Base-by-base conservation (phyloP, 2,888 invertebrate genomes). In the Oligia strigilis region DNA sequence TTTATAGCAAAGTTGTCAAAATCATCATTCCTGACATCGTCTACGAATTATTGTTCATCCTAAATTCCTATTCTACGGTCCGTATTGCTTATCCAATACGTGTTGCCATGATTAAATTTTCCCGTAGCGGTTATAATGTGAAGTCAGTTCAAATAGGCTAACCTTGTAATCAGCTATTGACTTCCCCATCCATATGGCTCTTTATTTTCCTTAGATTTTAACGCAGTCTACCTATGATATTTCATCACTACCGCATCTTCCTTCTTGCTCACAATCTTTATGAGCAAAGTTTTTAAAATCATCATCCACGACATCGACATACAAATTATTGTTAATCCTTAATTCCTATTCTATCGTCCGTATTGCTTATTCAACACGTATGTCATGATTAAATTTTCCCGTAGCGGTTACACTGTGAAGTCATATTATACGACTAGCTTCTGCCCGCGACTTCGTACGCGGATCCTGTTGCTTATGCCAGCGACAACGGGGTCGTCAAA, bases 381-480 rank as follows among this genome's bases (percentile, higher is more conserved):
- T 83, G 85, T 87, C 90, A 89, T 91, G 90, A 88, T 91, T 86
- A 87, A 87, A 84, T 89, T 89, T 90, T 86, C 86, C 83, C 89
- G 87, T 89, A 87, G 80, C 70, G 81, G 84, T 85, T 79, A 80
- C 83, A 83, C 79, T 83, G 87, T 89, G 86, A 86, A 84, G 83
- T 80, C 86, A 85, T 82, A 85, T 84, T 82, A 85, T 84, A 75
- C 85, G 84, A n/a, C n/a, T n/a, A n/a, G n/a, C n/a, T n/a, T n/a
- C n/a, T n/a, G n/a, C n/a, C n/a, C n/a, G n/a, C n/a, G n/a, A n/a
- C n/a, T n/a, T n/a, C n/a, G n/a, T n/a, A n/a, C n/a, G n/a, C n/a
- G n/a, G n/a, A n/a, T n/a, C n/a, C n/a, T n/a, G n/a, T n/a, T n/a
- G n/a, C n/a, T n/a, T n/a, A n/a, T n/a, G n/a, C n/a, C n/a, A n/a